A percentile compares a stretch with the other conserved stretches of the same genome.
Conservation (phyloP, 2,797 vertebrate species). For the Hydrolagus colliei region DNA sequence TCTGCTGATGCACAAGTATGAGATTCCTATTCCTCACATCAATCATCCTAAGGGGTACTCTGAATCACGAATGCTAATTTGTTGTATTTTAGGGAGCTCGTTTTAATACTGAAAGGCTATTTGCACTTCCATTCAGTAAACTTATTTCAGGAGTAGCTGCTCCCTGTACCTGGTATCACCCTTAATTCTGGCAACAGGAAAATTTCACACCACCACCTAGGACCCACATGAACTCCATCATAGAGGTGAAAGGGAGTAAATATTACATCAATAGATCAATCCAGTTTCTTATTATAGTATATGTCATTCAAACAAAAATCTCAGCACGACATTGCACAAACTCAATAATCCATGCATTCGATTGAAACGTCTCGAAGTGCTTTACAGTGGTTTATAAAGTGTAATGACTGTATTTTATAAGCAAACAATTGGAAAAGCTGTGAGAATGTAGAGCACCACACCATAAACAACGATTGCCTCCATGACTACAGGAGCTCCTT, state of each 20-base stretch:
- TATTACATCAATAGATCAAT: too few species aligned
- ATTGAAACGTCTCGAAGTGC: too few species aligned
- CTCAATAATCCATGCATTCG: too few species aligned
- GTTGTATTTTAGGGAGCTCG: background rate
- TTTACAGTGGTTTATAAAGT: too few species aligned
- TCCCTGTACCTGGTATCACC: background rate
- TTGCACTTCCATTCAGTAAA: background rate
- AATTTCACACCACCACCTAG: background rate
- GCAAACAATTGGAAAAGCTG: too few species aligned
- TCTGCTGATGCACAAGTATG: too few species aligned
- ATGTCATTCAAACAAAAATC: too few species aligned
- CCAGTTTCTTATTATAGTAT: too few species aligned
- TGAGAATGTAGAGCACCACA: background rate
- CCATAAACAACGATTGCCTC: background rate
- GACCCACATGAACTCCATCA: background rate
- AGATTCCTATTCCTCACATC: too few species aligned
- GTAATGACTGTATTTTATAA: too few species aligned
- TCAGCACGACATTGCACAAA: too few species aligned
- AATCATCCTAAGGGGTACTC: background rate
- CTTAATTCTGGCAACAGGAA: background rate
- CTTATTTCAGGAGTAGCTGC: background rate
- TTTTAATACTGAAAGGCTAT: background rate
- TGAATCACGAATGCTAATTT: background rate
- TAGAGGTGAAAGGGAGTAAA: background rate
- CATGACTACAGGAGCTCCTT: constrained; percentile 39